Conservation (phyloP, 2,113 vertebrate genomes). For the Glaucidium brasilianum region DNA sequence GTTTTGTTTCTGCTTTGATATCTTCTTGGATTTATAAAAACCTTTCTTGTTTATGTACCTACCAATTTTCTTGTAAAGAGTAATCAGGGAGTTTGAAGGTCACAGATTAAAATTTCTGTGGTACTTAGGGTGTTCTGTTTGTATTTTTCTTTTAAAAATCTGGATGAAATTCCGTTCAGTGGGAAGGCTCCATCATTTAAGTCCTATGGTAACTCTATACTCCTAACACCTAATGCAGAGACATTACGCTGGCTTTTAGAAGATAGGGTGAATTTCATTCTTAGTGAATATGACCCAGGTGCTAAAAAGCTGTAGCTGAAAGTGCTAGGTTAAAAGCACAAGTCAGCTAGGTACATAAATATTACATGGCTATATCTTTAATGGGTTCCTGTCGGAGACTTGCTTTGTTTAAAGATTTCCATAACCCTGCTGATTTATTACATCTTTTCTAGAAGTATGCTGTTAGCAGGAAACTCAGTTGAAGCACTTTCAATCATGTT, state of each 20-base stretch:
- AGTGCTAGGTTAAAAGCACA: constrained; percentile 29
- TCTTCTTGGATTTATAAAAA: neutral
- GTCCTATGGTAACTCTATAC: neutral
- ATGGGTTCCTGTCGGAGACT: constrained; percentile 44
- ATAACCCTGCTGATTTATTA: constrained; percentile 78
- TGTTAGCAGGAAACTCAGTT: constrained; percentile 70
- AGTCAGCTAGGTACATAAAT: constrained; percentile 23
- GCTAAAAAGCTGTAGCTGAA: constrained; percentile 10
- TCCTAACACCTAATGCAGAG: neutral
- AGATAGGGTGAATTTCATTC: neutral
- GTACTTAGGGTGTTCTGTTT: neutral
- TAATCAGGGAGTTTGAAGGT: neutral
- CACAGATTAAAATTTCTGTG: neutral
- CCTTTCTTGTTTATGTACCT: neutral
- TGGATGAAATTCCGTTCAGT: neutral
- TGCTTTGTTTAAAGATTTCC: constrained; percentile 69
- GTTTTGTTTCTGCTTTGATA: neutral
- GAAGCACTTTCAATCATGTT: constrained; percentile 76
- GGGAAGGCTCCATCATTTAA: neutral
- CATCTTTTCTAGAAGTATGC: constrained; percentile 50
- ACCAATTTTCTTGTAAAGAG: neutral
- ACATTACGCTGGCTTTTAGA: neutral
- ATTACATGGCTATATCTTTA: neutral
- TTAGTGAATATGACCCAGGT: neutral
- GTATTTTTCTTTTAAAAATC: neutral